phyloP scores from a whole-genome alignment of 30 jellyfish, hydroid and myxozoan genomes.

The Aurelia sp. region DNA sequence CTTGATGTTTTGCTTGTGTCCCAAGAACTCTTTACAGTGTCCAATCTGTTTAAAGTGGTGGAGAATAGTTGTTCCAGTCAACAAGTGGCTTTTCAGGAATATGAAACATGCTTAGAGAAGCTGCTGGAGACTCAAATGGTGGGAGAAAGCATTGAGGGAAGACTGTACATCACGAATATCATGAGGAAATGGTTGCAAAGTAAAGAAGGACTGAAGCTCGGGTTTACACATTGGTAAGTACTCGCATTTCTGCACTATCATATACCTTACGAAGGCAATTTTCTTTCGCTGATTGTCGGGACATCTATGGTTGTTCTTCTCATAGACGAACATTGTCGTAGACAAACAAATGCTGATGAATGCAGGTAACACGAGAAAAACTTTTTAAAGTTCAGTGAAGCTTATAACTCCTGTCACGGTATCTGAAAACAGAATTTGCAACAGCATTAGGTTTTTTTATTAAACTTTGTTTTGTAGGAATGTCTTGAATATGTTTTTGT shows the following conservation, averaged over 20 bases:
- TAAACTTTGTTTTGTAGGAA: too few relatives aligned
- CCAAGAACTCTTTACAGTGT: constrained; percentile 33
- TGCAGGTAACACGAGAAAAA: too few relatives aligned
- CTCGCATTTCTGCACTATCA: background rate
- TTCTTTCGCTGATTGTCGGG: too few relatives aligned
- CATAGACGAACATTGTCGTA: too few relatives aligned
- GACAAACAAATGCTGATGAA: too few relatives aligned
- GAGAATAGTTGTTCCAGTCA: constrained; percentile 61
- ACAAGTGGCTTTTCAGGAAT: constrained; percentile 57
- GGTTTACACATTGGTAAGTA: constrained; percentile 25
- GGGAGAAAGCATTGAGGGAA: constrained; percentile 50
- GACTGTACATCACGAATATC: constrained; percentile 11
- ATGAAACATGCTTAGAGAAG: constrained; percentile 38
- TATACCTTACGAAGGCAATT: background rate
- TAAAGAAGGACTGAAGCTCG: constrained; percentile 13
- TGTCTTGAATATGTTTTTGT: too few relatives aligned
- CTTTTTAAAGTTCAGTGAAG: too few relatives aligned
- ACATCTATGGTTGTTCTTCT: too few relatives aligned
- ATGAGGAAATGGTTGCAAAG: constrained; percentile 26
- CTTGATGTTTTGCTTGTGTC: constrained; percentile 44
- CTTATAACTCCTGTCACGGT: too few relatives aligned
- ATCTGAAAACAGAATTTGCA: too few relatives aligned
- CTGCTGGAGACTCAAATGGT: constrained; percentile 31
- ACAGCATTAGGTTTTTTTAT: too few relatives aligned
- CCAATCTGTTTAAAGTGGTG: constrained; percentile 38